Base-by-base conservation (phyloP, 30 jellyfish, hydroid and myxozoan genomes). In the Pelagia noctiluca region DNA sequence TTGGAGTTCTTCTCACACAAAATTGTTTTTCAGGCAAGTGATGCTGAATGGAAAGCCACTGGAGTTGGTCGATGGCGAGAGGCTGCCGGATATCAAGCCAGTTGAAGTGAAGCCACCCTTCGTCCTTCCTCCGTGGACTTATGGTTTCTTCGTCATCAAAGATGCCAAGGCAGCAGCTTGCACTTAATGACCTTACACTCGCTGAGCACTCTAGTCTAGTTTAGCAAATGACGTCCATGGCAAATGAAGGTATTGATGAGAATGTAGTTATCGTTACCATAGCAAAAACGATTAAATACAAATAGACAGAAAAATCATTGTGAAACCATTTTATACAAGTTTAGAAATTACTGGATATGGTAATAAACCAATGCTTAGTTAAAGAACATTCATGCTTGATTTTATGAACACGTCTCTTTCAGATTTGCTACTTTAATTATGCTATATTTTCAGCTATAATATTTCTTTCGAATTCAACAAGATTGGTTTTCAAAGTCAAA, bases 71-170 rank as follows among this genome's bases (percentile, higher is more conserved):
- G 87, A 50, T 54, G 85, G 50, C 68, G 57, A 80, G 5, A 68
- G 50, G 11, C 78, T 92, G 35, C 98, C 98, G 22, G 74, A 21
- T 7, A 54, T 92, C 31, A 49, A 63, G 8, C 87, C 98, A 30
- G 47, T 78, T 53, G 33, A 69, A 12, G 88, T 71, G 8, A 24
- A 47, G 18, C 95, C 50, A 52, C 98, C 98, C 2, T 74, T 85
- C 25, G 42, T 16, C 16, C 25, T 92, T 32, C 98, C 97, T 2
- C 87, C 98, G 0, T 57, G 80, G 64, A 52, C 89, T 28, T 92
- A 71, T 75, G 98, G 96, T 1, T 92, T 85, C 71, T 86, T 73
- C 64, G 98, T 92, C n/a, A 13, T 86, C 16, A 52, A 69, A 13
- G 36, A 67, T 3, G 96, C 96, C 8, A 86, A 86, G 5, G 90